phyloP scores from a whole-genome alignment of 2,888 invertebrate genomes.

The Willowsia nigromaculata region DNA sequence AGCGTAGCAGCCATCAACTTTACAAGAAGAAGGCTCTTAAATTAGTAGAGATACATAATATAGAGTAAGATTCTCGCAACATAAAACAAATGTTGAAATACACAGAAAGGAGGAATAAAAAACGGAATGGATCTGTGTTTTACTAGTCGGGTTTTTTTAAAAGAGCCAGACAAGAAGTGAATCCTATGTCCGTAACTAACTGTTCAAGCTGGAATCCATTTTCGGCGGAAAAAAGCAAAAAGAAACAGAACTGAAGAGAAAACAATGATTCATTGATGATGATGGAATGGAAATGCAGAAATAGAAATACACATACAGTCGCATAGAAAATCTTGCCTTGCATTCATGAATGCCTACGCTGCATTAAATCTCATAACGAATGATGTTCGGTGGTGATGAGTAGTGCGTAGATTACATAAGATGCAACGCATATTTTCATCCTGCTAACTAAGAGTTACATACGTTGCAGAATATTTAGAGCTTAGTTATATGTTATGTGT shows the following conservation, averaged over 20 bases:
- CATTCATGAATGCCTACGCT: no score
- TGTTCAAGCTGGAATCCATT: not conserved
- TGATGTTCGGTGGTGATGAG: no score
- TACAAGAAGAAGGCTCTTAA: not conserved
- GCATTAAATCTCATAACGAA: no score
- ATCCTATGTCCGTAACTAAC: not conserved
- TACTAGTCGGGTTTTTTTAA: not conserved
- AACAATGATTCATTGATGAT: constrained; percentile 10
- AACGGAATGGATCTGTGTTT: not conserved
- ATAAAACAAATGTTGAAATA: not conserved
- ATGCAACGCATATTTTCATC: no score
- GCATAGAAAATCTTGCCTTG: not conserved
- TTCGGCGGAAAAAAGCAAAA: not conserved
- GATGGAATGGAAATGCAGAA: not conserved
- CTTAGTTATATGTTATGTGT: no score
- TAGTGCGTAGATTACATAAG: no score
- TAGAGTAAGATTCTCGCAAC: not conserved
- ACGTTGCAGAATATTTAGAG: no score
- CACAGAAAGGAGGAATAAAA: not conserved
- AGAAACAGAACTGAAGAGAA: constrained; percentile 14
- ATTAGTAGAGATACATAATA: not conserved
- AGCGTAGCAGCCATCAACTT: not conserved
- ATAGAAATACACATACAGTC: not conserved
- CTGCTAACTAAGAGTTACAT: no score
- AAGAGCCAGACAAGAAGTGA: not conserved